Base-by-base conservation (phyloP, 2,888 invertebrate genomes). In the Drosophila mimetica region DNA sequence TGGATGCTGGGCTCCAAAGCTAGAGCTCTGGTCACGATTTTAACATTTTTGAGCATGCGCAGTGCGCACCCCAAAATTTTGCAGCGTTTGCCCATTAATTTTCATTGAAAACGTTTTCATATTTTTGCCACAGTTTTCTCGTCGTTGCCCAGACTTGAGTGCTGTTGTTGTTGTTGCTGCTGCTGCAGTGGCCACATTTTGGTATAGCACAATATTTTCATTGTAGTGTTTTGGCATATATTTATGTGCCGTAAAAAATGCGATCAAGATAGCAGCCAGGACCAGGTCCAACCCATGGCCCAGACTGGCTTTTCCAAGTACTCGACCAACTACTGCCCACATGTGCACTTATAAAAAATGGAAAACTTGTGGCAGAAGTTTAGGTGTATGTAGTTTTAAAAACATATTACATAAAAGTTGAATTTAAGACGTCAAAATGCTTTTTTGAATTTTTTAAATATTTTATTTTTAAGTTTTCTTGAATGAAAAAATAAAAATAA, bases 11-110 rank as follows among this genome's bases (percentile, higher is more conserved):
- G 16, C 25, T 30, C 70, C 28, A 44, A 8, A 42, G 50, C 60
- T 20, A n/a, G 44, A 57, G 44, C 74, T 46, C 36, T 82, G 90
- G 91, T 91, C 90, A 91, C 90, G 90, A 91, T 89, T 91, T 90
- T 89, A 90, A 76, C 90, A 91, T 91, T 91, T 91, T 90, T 90
- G 83, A 79, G 87, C 89, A 89, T 85, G 89, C 88, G 85, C 82
- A 86, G 87, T 77, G 79, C 82, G 84, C 84, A 88, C 84, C 85
- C 88, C 84, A 69, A 85, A 83, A 87, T 85, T 85, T 84, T 85
- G 64, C 84, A 78, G 72, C 84, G 77, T 81, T 70, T 86, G 81
- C 81, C 88, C 86, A 86, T 86, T 86, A 86, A 86, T 86, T 86
- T 86, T 86, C 86, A 88, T 88, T 88, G 86, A 86, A 83, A 83